Evolutionary conservation across 2,888 invertebrate genomes (phyloP).

Genomic region (Venusia cambrica): DNA sequence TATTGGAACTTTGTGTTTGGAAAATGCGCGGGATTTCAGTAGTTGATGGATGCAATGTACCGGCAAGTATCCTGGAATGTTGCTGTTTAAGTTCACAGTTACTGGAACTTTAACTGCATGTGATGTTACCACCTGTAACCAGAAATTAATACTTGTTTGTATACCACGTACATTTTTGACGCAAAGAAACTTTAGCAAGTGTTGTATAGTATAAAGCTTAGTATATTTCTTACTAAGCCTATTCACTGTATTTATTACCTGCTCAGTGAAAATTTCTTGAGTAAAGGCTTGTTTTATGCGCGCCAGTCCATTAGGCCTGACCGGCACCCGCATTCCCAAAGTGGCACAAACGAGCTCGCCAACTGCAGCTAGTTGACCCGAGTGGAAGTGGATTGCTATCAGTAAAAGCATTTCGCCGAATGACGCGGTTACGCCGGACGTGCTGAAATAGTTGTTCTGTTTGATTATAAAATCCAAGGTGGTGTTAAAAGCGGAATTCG

Average conservation of each 20-base stretch:
- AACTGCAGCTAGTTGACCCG: slow-evolving; percentile 95
- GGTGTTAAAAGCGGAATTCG: not conserved
- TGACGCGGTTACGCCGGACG: slow-evolving; percentile 91
- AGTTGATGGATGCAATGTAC: slow-evolving; percentile 98
- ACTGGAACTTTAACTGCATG: slow-evolving; percentile 98
- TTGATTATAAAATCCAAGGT: no score
- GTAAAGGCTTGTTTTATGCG: slow-evolving; percentile 96
- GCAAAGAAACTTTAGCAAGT: no score
- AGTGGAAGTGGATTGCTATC: slow-evolving; percentile 98
- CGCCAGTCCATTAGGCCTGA: slow-evolving; percentile 91
- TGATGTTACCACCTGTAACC: slow-evolving; percentile 89
- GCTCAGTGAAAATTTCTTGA: slow-evolving; percentile 98
- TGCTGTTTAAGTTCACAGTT: slow-evolving; percentile 92
- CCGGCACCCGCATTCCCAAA: slow-evolving; percentile 96
- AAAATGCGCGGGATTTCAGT: slow-evolving; percentile 95
- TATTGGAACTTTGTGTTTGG: slow-evolving; percentile 97
- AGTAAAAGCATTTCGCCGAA: slow-evolving; percentile 97
- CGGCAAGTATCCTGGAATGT: slow-evolving; percentile 94
- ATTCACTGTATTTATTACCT: slow-evolving; percentile 83
- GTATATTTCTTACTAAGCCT: no score
- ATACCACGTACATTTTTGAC: no score
- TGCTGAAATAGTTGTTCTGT: slow-evolving; percentile 81
- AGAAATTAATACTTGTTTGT: no score
- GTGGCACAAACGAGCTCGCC: slow-evolving; percentile 96
- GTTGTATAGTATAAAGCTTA: no score